Evolutionary conservation across 2,113 vertebrate species (phyloP).

Genomic region (Phyllostomus hastatus): DNA sequence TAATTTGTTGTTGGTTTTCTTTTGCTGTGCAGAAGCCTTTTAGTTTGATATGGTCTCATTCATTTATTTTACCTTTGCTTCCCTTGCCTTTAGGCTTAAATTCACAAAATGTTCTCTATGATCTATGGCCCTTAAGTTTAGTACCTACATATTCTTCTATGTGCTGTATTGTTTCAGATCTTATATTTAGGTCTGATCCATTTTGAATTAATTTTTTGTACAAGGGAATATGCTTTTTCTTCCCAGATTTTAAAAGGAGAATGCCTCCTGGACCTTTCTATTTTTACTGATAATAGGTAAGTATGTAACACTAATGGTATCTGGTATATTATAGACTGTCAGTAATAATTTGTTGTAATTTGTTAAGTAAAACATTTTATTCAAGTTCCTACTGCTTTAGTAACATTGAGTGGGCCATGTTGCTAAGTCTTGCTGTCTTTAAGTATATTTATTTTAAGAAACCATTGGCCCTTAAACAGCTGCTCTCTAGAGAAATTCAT

Average conservation of each 20-base stretch:
- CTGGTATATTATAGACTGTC: not conserved
- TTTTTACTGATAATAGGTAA: slow-evolving; percentile 97
- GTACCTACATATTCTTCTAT: too few relatives aligned
- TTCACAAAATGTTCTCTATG: too few relatives aligned
- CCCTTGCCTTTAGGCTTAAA: too few relatives aligned
- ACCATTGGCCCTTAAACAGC: not conserved
- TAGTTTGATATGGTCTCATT: too few relatives aligned
- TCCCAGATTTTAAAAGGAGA: slow-evolving; percentile 94
- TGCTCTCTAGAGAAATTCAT: not conserved
- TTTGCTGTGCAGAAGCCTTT: too few relatives aligned
- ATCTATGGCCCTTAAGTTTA: too few relatives aligned
- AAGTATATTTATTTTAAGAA: slow-evolving; percentile 21
- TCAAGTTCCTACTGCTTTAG: not conserved
- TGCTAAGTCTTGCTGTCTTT: not conserved
- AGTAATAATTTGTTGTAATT: slow-evolving; percentile 20
- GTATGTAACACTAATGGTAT: not conserved
- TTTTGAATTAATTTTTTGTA: too few relatives aligned
- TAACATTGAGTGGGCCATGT: not conserved
- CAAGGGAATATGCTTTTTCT: not conserved
- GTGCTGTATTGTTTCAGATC: too few relatives aligned
- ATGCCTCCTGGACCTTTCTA: slow-evolving; percentile 88
- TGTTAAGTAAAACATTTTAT: slow-evolving; percentile 31
- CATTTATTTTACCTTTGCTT: too few relatives aligned
- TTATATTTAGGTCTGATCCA: too few relatives aligned
- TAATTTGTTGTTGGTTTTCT: too few relatives aligned